Evolutionary conservation across 2,113 vertebrate species (phyloP), one percentile per base, ranked within the genome.

Genomic region (Heloderma charlesbogerti): DNA sequence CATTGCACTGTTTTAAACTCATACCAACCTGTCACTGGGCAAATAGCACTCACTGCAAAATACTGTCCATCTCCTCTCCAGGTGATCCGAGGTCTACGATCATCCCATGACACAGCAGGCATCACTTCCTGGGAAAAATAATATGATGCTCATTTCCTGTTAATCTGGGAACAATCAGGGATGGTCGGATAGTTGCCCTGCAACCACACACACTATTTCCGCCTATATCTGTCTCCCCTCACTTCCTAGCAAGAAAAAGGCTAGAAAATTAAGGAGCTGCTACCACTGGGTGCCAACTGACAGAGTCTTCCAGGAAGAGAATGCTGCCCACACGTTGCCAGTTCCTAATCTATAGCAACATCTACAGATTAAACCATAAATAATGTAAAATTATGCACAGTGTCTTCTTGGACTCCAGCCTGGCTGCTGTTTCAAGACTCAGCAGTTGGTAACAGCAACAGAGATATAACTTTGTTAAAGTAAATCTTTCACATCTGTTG

Each of bases 11-110:
- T 81, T 3, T 80, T 27, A 40, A 95, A 85, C 69, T 93, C 54
- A 90, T 88, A 87, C 54, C 95, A 98, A 97, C 99, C 98, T 91
- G 98, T 98, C 81, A 96, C 96, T 87, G 97, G 98, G 93, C 99
- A 99, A 87, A 99, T 89, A 72, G 98, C 96, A 45, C 98, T 98
- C 94, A 99, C 97, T 15, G 99, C 99, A 97, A 99, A 98, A 89
- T 99, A 98, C 86, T 99, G 99, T 1, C 99, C 99, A 0, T 99
- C 99, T 0, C 99, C 99, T 95, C 99, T 97, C 99, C 99, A 99
- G 0, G 98, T 98, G 80, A 99, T 96, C 1, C 97, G 97, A 3
- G 98, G 98, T 84, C 84, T 96, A 34, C 96, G 95, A 37, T 99
- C 98, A 34, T 99, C 99, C 98, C 98, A 99, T 18, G 96, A 84